Percentiles rank a stretch among this genome's conserved stretches.
Conservation (phyloP, 2,888 invertebrate species). For the Lasioglossum oenotherae region DNA sequence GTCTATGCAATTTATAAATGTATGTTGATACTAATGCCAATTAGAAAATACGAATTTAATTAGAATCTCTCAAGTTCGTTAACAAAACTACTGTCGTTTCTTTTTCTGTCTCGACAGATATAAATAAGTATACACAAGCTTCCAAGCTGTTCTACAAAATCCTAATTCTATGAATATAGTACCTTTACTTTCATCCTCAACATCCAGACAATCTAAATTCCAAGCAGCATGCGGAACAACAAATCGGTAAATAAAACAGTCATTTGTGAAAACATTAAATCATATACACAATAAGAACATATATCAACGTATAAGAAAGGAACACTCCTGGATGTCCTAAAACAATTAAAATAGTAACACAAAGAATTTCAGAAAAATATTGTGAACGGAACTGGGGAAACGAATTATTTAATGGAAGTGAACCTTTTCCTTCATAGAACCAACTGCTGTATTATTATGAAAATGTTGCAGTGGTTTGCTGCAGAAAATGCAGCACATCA, state of each 20-base stretch:
- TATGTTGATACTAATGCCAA: neutral
- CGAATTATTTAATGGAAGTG: neutral
- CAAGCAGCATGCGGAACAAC: conserved; percentile 4
- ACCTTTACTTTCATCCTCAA: conserved; percentile 4
- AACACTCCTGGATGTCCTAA: neutral
- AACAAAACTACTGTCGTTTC: neutral
- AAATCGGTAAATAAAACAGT: conserved; percentile 1
- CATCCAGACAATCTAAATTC: conserved; percentile 3
- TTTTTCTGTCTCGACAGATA: neutral
- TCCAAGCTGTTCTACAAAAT: neutral
- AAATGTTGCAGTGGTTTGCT: neutral
- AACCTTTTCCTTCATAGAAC: neutral
- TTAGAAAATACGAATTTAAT: neutral
- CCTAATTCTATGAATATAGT: conserved; percentile 1
- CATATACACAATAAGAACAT: neutral
- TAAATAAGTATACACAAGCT: neutral
- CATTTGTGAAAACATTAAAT: neutral
- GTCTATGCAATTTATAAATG: no score
- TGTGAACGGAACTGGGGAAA: neutral
- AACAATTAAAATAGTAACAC: neutral
- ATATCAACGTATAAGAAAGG: neutral
- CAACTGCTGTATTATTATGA: neutral
- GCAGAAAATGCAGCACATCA: neutral
- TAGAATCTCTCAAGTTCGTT: neutral
- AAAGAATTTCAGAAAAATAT: neutral